A percentile compares a stretch with the other conserved stretches of the same genome.
phyloP scores from a whole-genome alignment of 2,113 vertebrate genomes.

The Ceyx margarethae region DNA sequence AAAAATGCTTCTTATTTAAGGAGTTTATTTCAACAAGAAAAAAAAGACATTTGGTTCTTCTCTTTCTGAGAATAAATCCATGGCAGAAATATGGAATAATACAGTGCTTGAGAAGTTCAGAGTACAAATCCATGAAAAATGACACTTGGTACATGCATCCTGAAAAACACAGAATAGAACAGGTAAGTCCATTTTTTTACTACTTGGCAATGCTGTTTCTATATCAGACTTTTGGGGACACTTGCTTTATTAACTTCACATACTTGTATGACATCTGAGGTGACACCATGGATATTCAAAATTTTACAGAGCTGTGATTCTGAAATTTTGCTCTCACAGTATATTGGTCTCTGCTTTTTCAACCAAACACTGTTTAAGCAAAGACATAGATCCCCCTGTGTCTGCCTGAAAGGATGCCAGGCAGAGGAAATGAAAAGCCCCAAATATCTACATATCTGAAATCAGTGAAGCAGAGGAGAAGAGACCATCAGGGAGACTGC shows the following conservation, averaged over 20 bases:
- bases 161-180: background rate
- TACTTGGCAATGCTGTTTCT: background rate
- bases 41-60: background rate
- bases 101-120: background rate
- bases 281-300: background rate
- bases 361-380: background rate
- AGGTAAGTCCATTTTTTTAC: background rate
- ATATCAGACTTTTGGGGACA: background rate
- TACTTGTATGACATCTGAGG: background rate
- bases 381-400: background rate
- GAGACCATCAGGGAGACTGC: slow-evolving; percentile 32
- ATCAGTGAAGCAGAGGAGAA: slow-evolving; percentile 55
- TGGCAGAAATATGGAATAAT: background rate
- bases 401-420: slow-evolving; percentile 29
- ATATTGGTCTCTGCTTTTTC: background rate
- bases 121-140: background rate
- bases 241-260: slow-evolving; percentile 8
- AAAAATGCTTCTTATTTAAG: background rate
- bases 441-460: slow-evolving; percentile 21
- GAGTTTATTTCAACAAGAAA: background rate
- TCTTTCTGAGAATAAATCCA: background rate
- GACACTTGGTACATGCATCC: background rate
- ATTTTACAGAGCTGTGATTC: background rate
- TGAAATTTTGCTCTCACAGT: background rate
- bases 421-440: slow-evolving; percentile 12